Evolutionary conservation across 2,888 invertebrate species (phyloP).

Genomic region (Eutolmus rufibarbis): DNA sequence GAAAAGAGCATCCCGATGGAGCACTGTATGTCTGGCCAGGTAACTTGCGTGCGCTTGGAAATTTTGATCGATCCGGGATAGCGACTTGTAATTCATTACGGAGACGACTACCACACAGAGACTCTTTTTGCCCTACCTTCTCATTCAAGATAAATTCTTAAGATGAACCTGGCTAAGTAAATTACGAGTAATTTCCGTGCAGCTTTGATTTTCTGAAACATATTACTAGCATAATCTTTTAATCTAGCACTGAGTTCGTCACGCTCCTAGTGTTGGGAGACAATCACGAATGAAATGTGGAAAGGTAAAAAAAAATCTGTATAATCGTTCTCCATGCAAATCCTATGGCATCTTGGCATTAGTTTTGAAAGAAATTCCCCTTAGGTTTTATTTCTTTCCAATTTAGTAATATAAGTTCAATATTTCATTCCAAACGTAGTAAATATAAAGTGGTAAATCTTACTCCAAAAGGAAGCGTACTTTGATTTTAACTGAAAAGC

Average conservation of each 20-base stretch:
- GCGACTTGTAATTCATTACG: neutral
- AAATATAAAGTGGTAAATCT: neutral
- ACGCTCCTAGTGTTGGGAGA: neutral
- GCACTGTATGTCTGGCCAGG: no score
- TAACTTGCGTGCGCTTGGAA: neutral
- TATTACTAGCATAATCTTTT: neutral
- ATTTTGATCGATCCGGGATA: neutral
- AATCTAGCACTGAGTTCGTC: neutral
- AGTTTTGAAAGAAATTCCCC: neutral
- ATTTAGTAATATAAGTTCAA: neutral
- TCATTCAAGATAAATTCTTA: neutral
- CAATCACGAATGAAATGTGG: neutral
- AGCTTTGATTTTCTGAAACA: neutral
- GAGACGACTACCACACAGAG: neutral
- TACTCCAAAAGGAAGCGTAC: neutral
- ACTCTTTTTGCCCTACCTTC: neutral
- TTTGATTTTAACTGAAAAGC: neutral
- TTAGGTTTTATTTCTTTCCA: neutral
- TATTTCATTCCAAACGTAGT: neutral
- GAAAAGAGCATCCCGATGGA: neutral
- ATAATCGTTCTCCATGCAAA: neutral
- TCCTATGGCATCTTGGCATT: neutral
- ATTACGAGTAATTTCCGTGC: neutral
- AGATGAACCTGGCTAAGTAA: neutral
- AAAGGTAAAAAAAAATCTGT: no score